phyloP scores from a whole-genome alignment of 2,797 vertebrate species.

The Schizothorax lantsangensis region DNA sequence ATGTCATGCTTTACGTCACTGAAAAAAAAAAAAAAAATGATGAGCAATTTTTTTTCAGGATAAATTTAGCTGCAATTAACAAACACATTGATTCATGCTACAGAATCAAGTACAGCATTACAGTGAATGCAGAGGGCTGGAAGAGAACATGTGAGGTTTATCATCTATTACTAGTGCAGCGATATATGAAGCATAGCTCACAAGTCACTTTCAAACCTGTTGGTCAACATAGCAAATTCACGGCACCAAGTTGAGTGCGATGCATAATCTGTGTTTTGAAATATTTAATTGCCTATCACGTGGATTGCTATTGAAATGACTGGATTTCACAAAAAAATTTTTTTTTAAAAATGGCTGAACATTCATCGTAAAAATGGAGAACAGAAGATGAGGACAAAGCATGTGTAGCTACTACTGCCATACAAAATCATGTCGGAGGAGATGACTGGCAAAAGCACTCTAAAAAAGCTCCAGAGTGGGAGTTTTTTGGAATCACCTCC shows the following conservation, averaged over 20 bases:
- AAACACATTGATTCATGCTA: slow-evolving; percentile 27
- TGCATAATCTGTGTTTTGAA: not conserved
- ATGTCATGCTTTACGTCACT: slow-evolving; percentile 27
- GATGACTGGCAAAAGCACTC: too few relatives aligned
- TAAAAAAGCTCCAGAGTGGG: too few relatives aligned
- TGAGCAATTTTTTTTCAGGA: slow-evolving; percentile 10
- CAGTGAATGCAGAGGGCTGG: not conserved
- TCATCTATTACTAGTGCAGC: not conserved
- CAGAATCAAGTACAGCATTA: not conserved
- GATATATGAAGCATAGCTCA: not conserved
- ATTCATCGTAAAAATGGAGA: too few relatives aligned
- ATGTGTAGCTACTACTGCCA: too few relatives aligned
- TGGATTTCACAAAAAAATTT: not conserved
- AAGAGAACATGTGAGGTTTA: not conserved
- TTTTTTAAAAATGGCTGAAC: too few relatives aligned
- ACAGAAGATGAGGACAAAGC: too few relatives aligned
- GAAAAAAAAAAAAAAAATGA: slow-evolving; percentile 30
- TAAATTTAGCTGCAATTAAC: slow-evolving; percentile 16
- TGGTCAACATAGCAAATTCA: not conserved
- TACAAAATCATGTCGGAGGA: too few relatives aligned
- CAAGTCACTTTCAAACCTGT: not conserved
- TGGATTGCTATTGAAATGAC: not conserved
- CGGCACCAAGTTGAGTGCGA: not conserved
- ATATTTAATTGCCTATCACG: not conserved
- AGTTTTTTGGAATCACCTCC: not conserved